Base-by-base conservation (phyloP, 37 sponge, comb jelly and placozoan species). In the Spongia lamella region DNA sequence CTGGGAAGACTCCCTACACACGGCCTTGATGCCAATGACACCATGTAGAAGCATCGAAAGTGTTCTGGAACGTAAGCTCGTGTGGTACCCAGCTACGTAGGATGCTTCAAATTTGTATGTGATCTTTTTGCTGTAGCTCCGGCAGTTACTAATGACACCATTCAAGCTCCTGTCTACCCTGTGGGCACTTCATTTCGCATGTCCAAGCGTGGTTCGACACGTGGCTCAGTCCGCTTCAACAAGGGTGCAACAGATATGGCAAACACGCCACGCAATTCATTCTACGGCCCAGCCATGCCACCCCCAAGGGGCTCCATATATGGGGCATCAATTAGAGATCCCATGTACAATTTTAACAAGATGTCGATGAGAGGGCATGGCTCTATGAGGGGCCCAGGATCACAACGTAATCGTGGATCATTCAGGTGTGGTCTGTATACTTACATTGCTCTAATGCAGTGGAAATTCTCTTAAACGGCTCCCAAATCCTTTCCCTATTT, bases 1-100 rank as follows among this genome's bases (percentile, higher is more conserved):
- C 17, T 94, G 95, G 95, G 91, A 87, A 75, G 89, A 90, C 70
- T 91, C 92, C 0, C 74, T 94, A 1, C 91, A 90, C 63, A 76
- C 68, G 53, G 91, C 95, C 1, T 75, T 94, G 51, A 90, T 90
- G 95, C 95, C 95, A 5, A 65, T 94, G 57, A 89, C 94, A 1
- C 94, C 94, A n/a, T 79, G 86, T 32, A 66, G 73, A 16, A 85
- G 86, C 40, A 78, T 89, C 76, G 91, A 80, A 26, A 86, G 86
- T 17, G 83, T 90, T 1, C 71, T 86, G 9, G 91, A 90, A 13
- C 68, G 91, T 90, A 38, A 72, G 81, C 61, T 14, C 53, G 16
- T 19, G 53, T 51, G 14, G 53, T 51, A 51, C 16, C 53, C 53
- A 51, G 14, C 53, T 51, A 51, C 53, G 14, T 51, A 57, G 59